Evolutionary conservation across 2,888 invertebrate species (phyloP).

Genomic region (Alcis repandata): DNA sequence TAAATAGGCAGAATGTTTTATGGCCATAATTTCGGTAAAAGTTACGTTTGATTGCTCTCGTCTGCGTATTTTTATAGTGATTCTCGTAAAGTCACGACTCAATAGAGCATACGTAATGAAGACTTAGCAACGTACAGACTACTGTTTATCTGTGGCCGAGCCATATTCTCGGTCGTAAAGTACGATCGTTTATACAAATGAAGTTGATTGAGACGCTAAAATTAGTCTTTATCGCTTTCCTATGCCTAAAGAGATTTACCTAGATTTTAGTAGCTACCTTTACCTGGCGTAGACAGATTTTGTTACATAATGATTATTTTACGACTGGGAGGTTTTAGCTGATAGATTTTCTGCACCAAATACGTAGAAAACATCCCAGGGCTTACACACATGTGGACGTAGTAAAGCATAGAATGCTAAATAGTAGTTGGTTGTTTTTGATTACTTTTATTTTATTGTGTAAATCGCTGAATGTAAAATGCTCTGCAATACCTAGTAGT

Average conservation of each 20-base stretch:
- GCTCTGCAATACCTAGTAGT: no score
- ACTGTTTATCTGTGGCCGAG: background rate
- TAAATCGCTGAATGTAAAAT: no score
- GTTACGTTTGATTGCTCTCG: conserved; percentile 11
- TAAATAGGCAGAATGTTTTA: conserved; percentile 1
- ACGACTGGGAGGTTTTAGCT: background rate
- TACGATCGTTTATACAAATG: conserved; percentile 17
- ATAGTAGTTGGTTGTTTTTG: no score
- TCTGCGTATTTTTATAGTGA: conserved; percentile 5
- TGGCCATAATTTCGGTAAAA: background rate
- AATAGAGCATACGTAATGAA: conserved; percentile 7
- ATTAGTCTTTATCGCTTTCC: conserved; percentile 8
- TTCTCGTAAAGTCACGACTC: conserved; percentile 4
- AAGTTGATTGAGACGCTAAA: conserved; percentile 4
- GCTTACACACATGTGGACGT: no score
- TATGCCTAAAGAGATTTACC: conserved; percentile 5
- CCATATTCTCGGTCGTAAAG: conserved; percentile 12
- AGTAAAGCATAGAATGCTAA: no score
- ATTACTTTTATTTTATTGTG: no score
- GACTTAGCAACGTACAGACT: background rate
- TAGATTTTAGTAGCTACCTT: background rate
- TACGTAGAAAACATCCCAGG: background rate
- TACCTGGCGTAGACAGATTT: background rate
- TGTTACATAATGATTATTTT: background rate
- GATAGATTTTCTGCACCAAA: background rate